Evolutionary conservation across 2,797 vertebrate species (phyloP).

Genomic region (Scarus forsteni): DNA sequence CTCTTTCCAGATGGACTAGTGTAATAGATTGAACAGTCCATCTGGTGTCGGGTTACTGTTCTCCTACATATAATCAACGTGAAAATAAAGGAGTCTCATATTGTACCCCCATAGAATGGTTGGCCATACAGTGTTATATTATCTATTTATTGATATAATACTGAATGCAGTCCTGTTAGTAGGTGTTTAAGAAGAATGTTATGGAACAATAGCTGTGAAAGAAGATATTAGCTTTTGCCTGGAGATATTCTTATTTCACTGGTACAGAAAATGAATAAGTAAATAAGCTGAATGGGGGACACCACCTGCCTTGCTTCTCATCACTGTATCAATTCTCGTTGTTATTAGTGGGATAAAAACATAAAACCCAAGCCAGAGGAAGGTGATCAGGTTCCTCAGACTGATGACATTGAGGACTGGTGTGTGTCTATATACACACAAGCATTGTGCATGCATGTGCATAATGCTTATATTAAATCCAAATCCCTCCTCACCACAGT

Average conservation of each 20-base stretch:
- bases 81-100: background rate
- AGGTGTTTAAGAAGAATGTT: conserved; percentile 1
- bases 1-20: no score
- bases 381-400: conserved; percentile 39
- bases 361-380: conserved; percentile 39
- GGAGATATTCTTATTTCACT: conserved; percentile 25
- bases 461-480: conserved; percentile 49
- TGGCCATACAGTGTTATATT: conserved; percentile 19
- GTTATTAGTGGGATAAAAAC: conserved; percentile 57
- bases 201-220: conserved; percentile 25
- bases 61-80: conserved; percentile 6
- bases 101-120: background rate
- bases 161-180: conserved; percentile 6
- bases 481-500: conserved; percentile 41
- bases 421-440: conserved; percentile 1
- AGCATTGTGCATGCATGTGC: conserved; percentile 19
- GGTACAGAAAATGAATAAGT: conserved; percentile 12
- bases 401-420: conserved; percentile 23
- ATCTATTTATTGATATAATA: conserved; percentile 1
- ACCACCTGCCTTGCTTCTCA: conserved; percentile 30
- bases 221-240: conserved; percentile 10
- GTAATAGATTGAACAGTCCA: no score
- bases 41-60: background rate
- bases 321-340: conserved; percentile 47
- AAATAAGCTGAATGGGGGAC: conserved; percentile 47